Evolutionary conservation across 1,140 invertebrate genomes (phyloP).

Genomic region (Tetramorium alpestre): DNA sequence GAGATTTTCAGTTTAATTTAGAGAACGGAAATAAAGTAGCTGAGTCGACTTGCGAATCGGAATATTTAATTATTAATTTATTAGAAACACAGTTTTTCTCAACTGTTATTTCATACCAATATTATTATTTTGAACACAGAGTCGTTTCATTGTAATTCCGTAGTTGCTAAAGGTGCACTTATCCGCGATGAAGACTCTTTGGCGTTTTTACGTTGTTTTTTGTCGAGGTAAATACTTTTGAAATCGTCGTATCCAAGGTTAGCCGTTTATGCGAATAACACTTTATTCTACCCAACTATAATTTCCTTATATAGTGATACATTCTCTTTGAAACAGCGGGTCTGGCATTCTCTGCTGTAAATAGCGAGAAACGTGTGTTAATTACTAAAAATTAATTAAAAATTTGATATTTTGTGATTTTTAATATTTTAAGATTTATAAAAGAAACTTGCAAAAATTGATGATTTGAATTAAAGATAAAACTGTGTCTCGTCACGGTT

Average conservation of each 20-base stretch:
- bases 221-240: not conserved
- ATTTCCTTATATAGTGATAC: not conserved
- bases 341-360: not conserved
- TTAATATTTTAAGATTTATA: not conserved
- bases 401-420: not conserved
- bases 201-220: not conserved
- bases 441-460: not conserved
- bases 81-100: not conserved
- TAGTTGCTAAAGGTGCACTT: not conserved
- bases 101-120: constrained; percentile 1
- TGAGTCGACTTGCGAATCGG: not conserved
- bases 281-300: not conserved
- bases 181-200: not conserved
- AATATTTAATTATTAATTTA: not conserved
- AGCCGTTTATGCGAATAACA: not conserved
- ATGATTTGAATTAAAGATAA: not conserved
- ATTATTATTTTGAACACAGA: not conserved
- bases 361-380: not conserved
- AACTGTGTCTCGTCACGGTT: not conserved
- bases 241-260: not conserved
- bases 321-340: constrained; percentile 3
- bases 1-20: not conserved
- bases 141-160: not conserved
- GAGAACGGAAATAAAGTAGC: not conserved
- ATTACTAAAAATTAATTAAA: not conserved